These are phyloP conservation scores for Plumapathes pennacea DNA, from an alignment of 92 coral and sea anemone species.

Conservation along the genomic window DNA sequence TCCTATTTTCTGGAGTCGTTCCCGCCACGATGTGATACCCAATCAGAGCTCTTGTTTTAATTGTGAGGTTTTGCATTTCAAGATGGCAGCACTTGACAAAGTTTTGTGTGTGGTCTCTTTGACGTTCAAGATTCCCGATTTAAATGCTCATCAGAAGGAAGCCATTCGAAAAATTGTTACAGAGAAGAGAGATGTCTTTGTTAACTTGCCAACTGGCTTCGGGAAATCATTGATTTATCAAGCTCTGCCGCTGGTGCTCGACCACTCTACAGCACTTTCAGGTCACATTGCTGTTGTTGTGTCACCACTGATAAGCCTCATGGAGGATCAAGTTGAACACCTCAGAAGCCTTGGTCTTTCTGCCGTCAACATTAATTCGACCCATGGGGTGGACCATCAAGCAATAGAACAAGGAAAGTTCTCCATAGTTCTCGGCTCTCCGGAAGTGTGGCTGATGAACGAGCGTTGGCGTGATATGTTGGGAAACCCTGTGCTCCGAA, in stretches of 20 bases:
- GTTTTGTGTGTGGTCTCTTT: conserved; percentile 1
- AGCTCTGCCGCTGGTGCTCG: conserved; percentile 41
- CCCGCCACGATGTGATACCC: conserved; percentile 2
- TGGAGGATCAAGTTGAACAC: conserved; percentile 29
- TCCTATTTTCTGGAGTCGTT: not conserved
- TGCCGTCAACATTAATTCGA: conserved; percentile 26
- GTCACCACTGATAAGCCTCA: conserved; percentile 37
- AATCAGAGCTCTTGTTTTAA: conserved; percentile 1
- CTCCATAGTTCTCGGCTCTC: conserved; percentile 47
- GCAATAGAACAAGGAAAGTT: conserved; percentile 32
- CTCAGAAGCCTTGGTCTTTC: conserved; percentile 9
- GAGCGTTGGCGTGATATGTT: conserved; percentile 52
- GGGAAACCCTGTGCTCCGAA: conserved; percentile 10
- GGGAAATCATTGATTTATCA: conserved; percentile 53
- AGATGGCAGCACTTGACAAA: conserved; percentile 5
- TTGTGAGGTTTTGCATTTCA: conserved; percentile 1
- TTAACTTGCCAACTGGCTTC: conserved; percentile 44
- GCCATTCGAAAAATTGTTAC: conserved; percentile 25
- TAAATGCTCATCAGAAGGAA: conserved; percentile 36
- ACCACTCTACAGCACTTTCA: conserved; percentile 4
- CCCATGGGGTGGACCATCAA: conserved; percentile 1
- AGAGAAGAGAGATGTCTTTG: conserved; percentile 11
- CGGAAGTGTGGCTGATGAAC: conserved; percentile 51
- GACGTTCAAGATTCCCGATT: conserved; percentile 17
- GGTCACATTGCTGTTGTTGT: conserved; percentile 41